phyloP scores from a whole-genome alignment of 64 coral and sea anemone species.

The Montipora sp. region DNA sequence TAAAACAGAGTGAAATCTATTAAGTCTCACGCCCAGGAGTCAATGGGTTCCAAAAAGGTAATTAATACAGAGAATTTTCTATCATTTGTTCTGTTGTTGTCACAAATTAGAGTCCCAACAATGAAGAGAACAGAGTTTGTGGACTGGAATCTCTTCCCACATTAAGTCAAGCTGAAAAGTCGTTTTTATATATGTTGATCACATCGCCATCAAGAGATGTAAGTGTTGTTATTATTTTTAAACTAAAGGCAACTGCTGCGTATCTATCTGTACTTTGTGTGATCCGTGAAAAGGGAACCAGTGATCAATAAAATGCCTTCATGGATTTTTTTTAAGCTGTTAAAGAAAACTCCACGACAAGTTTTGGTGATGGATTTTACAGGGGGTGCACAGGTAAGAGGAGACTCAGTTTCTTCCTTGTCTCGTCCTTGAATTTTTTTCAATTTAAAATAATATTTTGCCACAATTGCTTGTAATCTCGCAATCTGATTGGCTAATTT shows the following conservation, averaged over 20 bases:
- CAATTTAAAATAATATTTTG: too few species aligned
- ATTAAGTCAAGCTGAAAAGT: conserved; percentile 79
- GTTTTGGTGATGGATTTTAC: conserved; percentile 61
- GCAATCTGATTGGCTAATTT: too few species aligned
- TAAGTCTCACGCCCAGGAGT: too few species aligned
- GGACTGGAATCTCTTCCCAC: conserved; percentile 63
- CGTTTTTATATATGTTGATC: conserved; percentile 85
- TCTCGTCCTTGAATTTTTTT: too few species aligned
- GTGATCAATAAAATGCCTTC: background rate
- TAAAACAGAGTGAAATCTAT: too few species aligned
- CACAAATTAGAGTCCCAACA: conserved; percentile 33
- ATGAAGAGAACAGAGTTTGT: conserved; percentile 67
- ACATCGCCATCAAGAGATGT: conserved; percentile 92
- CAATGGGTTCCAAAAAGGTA: background rate
- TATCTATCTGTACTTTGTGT: too few species aligned
- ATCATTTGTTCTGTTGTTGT: background rate
- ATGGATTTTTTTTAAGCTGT: conserved; percentile 54
- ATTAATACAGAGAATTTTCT: background rate
- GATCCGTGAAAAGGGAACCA: background rate
- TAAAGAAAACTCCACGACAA: conserved; percentile 83
- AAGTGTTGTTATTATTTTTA: conserved; percentile 11
- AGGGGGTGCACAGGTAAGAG: conserved; percentile 30
- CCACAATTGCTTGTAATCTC: too few species aligned
- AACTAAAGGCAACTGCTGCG: too few species aligned
- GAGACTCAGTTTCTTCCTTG: too few species aligned